Evolutionary conservation across 2,888 invertebrate species (phyloP), one percentile per base, ranked within the genome.

Genomic region (Nowickia ferox): DNA sequence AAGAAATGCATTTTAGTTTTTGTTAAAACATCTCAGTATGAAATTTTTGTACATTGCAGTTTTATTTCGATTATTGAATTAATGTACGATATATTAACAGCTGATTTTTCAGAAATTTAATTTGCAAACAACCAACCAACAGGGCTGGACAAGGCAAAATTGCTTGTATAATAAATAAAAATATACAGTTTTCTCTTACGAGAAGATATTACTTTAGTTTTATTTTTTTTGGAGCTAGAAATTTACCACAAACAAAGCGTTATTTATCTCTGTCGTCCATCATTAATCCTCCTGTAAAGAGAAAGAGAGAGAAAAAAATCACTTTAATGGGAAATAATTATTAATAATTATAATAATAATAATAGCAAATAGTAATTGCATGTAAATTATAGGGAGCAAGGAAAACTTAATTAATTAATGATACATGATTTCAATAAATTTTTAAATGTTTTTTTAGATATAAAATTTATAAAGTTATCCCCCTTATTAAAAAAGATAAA

Each of bases 261-360:
- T 92, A 91, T 90, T 91, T 91, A 89, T 90, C 89, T 90, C 89
- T 90, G 90, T 91, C 90, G 92, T 92, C 91, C 91, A 92, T 92
- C 89, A 90, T 90, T 91, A 91, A 91, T 92, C 89, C 89, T 91
- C 92, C 92, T 92, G 89, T 10, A 92, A 92, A 91, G 30, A 87
- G 22, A 89, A 30, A 30, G 30, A 74, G 76, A 74, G 84, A 40
- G 22, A 55, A 68, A 46, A 30, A 84, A 74, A 57, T 40, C 38
- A 22, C n/a, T 44, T 38, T n/a, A 3, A 57, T 66, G 66, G 66
- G 46, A 66, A 48, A 40, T 30, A 46, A 61, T 48, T 2, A 48
- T 13, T 46, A 48, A 40, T 30, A 46, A 61, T 48, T 2, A 48
- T 13, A 40, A 30, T 61, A 66, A 51, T 17, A 40, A 55, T 30